Percentiles rank a stretch among this genome's conserved stretches.
Conservation (phyloP, 2,113 vertebrate species). For the Gobio gobio region DNA sequence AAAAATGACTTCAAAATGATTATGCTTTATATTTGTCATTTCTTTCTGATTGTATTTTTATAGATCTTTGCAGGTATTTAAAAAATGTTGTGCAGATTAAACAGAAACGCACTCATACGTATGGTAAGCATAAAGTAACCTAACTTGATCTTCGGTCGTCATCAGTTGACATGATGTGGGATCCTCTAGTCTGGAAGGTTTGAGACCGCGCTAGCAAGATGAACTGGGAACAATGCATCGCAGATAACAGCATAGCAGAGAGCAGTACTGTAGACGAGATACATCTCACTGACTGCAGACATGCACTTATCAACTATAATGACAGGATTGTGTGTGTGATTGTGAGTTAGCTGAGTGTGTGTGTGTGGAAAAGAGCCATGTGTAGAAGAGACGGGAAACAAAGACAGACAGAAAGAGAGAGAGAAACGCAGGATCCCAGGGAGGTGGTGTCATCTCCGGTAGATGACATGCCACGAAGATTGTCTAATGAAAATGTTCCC, state of each 20-base stretch:
- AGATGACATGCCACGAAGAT: constrained; percentile 64
- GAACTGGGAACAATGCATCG: constrained; percentile 54
- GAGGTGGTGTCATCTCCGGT: constrained; percentile 53
- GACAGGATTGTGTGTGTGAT: constrained; percentile 53
- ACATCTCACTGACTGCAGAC: constrained; percentile 61
- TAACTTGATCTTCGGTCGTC: constrained; percentile 25
- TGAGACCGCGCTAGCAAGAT: constrained; percentile 22
- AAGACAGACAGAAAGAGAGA: background rate
- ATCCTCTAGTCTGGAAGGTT: constrained; percentile 26
- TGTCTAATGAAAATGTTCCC: constrained; percentile 69
- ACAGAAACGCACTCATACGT: background rate
- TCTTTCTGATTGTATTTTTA: background rate
- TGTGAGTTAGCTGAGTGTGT: background rate
- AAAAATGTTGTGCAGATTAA: background rate
- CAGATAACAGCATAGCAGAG: constrained; percentile 51
- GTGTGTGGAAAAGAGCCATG: background rate
- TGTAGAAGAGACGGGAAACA: constrained; percentile 31
- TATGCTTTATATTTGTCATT: background rate
- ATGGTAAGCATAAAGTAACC: background rate
- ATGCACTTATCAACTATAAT: constrained; percentile 66
- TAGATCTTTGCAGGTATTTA: background rate
- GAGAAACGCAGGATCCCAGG: constrained; percentile 19
- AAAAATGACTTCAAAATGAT: background rate
- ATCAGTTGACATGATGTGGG: constrained; percentile 31
- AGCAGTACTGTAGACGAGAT: constrained; percentile 45